These are phyloP conservation scores for Antrozous pallidus DNA, from an alignment of 2,797 vertebrate species.

Conservation along the genomic window DNA sequence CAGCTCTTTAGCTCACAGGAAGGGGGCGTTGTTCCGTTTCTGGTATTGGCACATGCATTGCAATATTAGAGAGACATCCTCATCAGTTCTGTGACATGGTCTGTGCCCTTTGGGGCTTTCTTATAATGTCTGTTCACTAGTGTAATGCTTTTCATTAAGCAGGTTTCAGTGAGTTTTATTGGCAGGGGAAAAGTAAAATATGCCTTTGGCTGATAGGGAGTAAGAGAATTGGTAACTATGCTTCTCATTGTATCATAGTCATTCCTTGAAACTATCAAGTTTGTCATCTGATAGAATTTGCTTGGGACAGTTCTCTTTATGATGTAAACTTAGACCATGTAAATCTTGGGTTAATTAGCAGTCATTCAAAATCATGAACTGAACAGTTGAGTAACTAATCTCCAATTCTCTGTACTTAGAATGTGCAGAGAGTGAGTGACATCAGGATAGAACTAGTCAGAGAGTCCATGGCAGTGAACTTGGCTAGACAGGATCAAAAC, in stretches of 20 bases:
- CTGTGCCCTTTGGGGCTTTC: background rate
- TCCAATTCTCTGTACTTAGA: background rate
- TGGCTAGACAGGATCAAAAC: background rate
- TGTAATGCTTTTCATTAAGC: background rate
- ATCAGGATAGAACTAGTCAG: background rate
- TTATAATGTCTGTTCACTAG: background rate
- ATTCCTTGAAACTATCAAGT: constrained; percentile 7
- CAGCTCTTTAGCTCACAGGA: constrained; percentile 15
- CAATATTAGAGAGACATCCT: background rate
- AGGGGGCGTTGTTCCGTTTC: background rate
- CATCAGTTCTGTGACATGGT: background rate
- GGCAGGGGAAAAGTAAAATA: too few relatives aligned
- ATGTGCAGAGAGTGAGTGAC: background rate
- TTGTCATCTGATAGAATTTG: constrained; percentile 6
- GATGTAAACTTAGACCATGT: background rate
- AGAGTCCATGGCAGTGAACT: background rate
- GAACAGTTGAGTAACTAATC: background rate
- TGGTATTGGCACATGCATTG: background rate
- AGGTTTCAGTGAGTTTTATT: constrained; percentile 18
- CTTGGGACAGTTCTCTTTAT: background rate
- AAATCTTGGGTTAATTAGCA: background rate
- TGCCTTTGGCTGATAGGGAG: background rate
- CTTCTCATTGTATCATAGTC: constrained; percentile 43
- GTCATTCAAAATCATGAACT: background rate
- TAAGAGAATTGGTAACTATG: constrained; percentile 5